These are phyloP conservation scores for Troilus luridus DNA, from an alignment of 2,888 invertebrate species.

Conservation along the genomic window DNA sequence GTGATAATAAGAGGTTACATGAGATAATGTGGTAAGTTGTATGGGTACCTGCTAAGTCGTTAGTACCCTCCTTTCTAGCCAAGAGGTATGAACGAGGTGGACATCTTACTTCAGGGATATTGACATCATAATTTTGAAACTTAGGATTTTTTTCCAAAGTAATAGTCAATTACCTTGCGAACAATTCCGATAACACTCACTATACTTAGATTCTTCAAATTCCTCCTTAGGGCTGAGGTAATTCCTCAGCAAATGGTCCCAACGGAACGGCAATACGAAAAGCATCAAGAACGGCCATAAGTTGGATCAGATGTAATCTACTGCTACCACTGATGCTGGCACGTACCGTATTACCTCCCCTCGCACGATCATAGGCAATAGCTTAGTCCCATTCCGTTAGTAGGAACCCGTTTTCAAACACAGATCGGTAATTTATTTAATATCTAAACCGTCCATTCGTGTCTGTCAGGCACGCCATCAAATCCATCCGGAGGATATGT, in stretches of 20 bases:
- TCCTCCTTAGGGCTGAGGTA: background rate
- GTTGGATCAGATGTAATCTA: conserved; percentile 29
- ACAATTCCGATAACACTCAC: background rate
- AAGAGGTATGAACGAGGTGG: too few relatives aligned
- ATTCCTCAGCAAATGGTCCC: background rate
- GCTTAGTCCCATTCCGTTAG: conserved; percentile 39
- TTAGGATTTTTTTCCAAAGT: too few relatives aligned
- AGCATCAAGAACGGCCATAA: background rate
- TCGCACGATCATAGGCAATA: conserved; percentile 47
- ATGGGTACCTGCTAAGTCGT: too few relatives aligned
- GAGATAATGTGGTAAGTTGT: too few relatives aligned
- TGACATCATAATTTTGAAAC: too few relatives aligned
- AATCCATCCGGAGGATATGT: background rate
- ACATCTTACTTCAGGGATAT: too few relatives aligned
- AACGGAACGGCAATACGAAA: conserved; percentile 14
- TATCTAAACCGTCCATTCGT: conserved; percentile 29
- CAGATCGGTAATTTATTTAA: conserved; percentile 43
- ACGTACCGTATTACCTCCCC: conserved; percentile 44
- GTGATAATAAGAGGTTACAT: too few relatives aligned
- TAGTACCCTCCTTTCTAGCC: too few relatives aligned
- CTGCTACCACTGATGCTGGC: conserved; percentile 17
- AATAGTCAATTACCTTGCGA: too few relatives aligned
- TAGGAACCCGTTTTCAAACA: conserved; percentile 44
- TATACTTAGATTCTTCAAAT: background rate
- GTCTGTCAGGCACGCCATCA: conserved; percentile 6